Evolutionary conservation across 2,888 invertebrate genomes (phyloP).

Genomic region (Linnaemya vulpina): DNA sequence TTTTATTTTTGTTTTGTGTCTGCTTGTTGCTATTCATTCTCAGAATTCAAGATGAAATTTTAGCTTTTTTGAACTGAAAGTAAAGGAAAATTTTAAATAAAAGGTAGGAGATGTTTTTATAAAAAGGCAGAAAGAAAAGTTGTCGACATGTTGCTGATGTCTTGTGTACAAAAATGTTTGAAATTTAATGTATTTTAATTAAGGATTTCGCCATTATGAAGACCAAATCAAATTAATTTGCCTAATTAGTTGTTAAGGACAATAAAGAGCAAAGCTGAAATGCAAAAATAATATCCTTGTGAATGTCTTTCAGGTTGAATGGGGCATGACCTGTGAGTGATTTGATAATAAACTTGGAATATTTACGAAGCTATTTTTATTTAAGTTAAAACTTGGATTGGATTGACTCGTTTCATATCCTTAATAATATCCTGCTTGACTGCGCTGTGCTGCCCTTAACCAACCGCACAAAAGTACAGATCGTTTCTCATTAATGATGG

Average conservation of each 20-base stretch:
- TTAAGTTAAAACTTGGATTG: background rate
- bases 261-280: background rate
- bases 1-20: background rate
- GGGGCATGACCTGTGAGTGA: background rate
- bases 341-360: background rate
- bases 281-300: background rate
- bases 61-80: background rate
- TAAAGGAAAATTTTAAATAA: background rate
- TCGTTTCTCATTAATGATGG: background rate
- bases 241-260: constrained; percentile 31
- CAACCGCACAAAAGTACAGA: background rate
- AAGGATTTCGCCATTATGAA: constrained; percentile 18
- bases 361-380: background rate
- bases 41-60: constrained; percentile 7
- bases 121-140: constrained; percentile 18
- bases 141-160: constrained; percentile 32
- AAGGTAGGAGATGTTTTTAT: background rate
- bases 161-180: constrained; percentile 35
- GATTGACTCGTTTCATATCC: background rate
- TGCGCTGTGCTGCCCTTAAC: background rate
- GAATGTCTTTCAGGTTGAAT: background rate
- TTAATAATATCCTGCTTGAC: constrained; percentile 6
- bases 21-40: background rate
- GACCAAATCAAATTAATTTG: constrained; percentile 36
- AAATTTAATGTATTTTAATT: constrained; percentile 40